Percentiles rank a stretch among this genome's conserved stretches.
These are phyloP conservation scores for Caiman crocodilus DNA, from an alignment of 2,797 vertebrate genomes.

Conservation along the genomic window DNA sequence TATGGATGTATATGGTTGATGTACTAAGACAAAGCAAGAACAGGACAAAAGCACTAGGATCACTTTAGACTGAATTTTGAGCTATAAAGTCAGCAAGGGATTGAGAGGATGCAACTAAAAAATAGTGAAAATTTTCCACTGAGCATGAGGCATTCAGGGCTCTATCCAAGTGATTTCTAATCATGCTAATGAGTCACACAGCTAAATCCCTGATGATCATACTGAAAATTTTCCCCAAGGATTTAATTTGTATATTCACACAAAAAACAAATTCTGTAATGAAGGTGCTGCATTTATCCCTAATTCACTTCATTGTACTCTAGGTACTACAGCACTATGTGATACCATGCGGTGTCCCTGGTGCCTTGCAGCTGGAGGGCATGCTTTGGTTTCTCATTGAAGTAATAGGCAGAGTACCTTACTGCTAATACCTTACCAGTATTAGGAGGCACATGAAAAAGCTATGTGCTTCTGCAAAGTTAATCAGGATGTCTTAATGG, in stretches of 20 bases:
- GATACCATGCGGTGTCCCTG: background rate
- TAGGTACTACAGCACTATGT: background rate
- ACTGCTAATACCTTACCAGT: accelerated
- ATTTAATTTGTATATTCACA: slow-evolving; percentile 50
- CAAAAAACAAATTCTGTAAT: slow-evolving; percentile 23
- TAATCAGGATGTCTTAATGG: background rate
- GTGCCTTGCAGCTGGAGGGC: background rate
- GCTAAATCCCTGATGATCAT: slow-evolving; percentile 52
- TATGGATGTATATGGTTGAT: background rate
- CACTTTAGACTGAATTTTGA: background rate
- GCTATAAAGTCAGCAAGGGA: background rate
- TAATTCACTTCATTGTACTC: slow-evolving; percentile 24
- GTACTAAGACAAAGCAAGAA: background rate
- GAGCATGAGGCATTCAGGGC: slow-evolving; percentile 16
- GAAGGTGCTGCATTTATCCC: slow-evolving; percentile 38
- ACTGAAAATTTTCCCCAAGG: slow-evolving; percentile 32
- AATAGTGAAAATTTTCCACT: slow-evolving; percentile 43
- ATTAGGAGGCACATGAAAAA: background rate
- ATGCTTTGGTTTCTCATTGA: background rate
- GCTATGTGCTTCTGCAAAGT: background rate
- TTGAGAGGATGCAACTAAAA: background rate
- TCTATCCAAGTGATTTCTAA: slow-evolving; percentile 39
- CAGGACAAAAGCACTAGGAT: background rate
- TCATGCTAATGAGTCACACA: slow-evolving; percentile 57
- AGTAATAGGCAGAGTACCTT: background rate